These are phyloP conservation scores for Parascotia fuliginaria DNA, from an alignment of 2,888 invertebrate genomes.

Conservation along the genomic window DNA sequence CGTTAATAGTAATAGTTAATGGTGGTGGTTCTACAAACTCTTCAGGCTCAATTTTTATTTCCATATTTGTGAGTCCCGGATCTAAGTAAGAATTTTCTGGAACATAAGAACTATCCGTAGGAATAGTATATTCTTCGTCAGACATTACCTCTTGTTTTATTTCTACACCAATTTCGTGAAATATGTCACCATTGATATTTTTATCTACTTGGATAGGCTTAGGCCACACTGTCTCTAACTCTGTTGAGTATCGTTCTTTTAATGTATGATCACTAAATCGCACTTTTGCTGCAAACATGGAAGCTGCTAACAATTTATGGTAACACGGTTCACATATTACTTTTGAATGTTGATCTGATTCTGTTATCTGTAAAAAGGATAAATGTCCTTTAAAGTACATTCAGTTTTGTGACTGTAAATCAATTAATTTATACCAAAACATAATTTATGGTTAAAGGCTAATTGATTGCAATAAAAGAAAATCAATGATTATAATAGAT, in stretches of 20 bases:
- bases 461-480: too few relatives aligned
- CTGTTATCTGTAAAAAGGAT: conserved; percentile 55
- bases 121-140: conserved; percentile 59
- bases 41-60: conserved; percentile 77
- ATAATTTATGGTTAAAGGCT: too few relatives aligned
- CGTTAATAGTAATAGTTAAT: conserved; percentile 54
- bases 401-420: too few relatives aligned
- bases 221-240: conserved; percentile 60
- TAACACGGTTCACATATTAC: conserved; percentile 65
- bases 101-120: conserved; percentile 33
- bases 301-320: conserved; percentile 56
- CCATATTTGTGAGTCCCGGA: conserved; percentile 41
- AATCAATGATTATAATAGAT: too few relatives aligned
- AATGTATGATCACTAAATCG: conserved; percentile 55
- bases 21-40: conserved; percentile 66
- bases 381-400: too few relatives aligned
- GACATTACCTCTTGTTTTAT: conserved; percentile 73
- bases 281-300: conserved; percentile 56
- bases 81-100: conserved; percentile 7
- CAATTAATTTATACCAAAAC: neutral
- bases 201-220: conserved; percentile 71
- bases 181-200: conserved; percentile 49
- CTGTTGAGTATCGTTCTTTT: conserved; percentile 34
- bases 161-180: conserved; percentile 54
- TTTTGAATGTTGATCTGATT: conserved; percentile 63